Percentiles rank a stretch among this genome's conserved stretches.
Conservation (phyloP, 1,140 invertebrate genomes). For the Spodoptera litura region DNA sequence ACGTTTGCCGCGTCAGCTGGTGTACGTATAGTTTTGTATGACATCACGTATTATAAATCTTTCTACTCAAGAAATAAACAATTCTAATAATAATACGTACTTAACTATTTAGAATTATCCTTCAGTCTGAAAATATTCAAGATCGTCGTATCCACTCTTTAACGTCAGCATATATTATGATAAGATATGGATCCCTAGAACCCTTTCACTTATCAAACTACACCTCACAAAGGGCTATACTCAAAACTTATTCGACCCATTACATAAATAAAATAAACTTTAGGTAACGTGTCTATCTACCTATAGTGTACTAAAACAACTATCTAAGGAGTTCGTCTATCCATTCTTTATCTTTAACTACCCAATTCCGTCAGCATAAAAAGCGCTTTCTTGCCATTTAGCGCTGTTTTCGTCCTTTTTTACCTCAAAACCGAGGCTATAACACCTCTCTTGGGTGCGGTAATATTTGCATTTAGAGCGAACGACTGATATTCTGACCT, state of each 20-base stretch:
- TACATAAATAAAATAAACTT: conserved; percentile 43
- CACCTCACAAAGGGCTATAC: background rate
- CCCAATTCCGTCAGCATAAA: conserved; percentile 79
- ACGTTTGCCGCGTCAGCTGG: too few species aligned
- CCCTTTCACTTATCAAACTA: conserved; percentile 6
- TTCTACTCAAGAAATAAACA: too few species aligned
- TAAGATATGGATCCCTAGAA: background rate
- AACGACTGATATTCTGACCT: conserved; percentile 83
- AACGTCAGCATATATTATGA: background rate
- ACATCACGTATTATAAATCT: too few species aligned
- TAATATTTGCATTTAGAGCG: conserved; percentile 85
- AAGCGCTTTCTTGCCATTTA: conserved; percentile 81
- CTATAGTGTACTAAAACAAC: conserved; percentile 52
- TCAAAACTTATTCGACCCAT: conserved; percentile 37
- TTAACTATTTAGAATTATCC: too few species aligned
- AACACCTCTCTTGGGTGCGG: conserved; percentile 81
- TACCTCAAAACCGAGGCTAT: conserved; percentile 80
- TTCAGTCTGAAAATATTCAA: too few species aligned
- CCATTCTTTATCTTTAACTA: conserved; percentile 79
- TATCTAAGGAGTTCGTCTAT: conserved; percentile 63
- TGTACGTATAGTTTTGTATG: too few species aligned
- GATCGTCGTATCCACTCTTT: background rate
- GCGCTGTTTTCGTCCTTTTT: conserved; percentile 81
- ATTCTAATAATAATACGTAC: too few species aligned
- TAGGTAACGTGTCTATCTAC: conserved; percentile 45